Evolutionary conservation across 2,113 vertebrate species (phyloP), one percentile per base, ranked within the genome.

Genomic region (Eudyptes chrysolophus): DNA sequence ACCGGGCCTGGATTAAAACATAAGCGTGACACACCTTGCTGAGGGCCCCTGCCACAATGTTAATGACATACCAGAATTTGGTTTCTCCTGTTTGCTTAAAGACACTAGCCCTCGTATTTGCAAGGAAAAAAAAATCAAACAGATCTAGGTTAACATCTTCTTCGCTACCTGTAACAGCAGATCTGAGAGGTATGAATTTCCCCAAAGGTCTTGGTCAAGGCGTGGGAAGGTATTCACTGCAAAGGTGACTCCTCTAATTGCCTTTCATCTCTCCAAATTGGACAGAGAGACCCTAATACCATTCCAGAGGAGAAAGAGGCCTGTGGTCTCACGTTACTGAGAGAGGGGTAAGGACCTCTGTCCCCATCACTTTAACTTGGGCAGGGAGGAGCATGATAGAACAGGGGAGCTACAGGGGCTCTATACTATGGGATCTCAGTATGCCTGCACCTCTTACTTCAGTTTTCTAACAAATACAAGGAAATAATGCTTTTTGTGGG

Each of bases 321-420:
- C 60, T 75, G 80, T 64, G 65, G 29, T 58, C 32, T 82, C 40
- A 46, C 22, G 46, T 19, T 46, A 11, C 26, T 25, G 40, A 60
- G 55, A 74, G 58, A 12, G 8, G 54, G 44, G 13, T 68, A 36
- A 40, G 40, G 71, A 69, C 21, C 22, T 78, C 52, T 62, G 46
- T 55, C 51, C 48, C 38, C 42, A 52, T 49, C 77, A 30, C 42
- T 75, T 60, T 3, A 57, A 7, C 34, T 16, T 11, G 10, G 30
- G 42, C 58, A 0, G 3, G 36, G 51, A 84, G 14, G 42, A 66
- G 34, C 0, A 0, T 9, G 27, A 49, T 54, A 15, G 72, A 79
- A 3, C 0, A 1, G 36, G 21, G 42, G 34, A 88, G 40, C 46
- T 44, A 30, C 13, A 54, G 26, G 18, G 42, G 14, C 65, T 68